Evolutionary conservation across 1,140 invertebrate genomes (phyloP), one percentile per base, ranked within the genome.

Genomic region (Apis mellifera): DNA sequence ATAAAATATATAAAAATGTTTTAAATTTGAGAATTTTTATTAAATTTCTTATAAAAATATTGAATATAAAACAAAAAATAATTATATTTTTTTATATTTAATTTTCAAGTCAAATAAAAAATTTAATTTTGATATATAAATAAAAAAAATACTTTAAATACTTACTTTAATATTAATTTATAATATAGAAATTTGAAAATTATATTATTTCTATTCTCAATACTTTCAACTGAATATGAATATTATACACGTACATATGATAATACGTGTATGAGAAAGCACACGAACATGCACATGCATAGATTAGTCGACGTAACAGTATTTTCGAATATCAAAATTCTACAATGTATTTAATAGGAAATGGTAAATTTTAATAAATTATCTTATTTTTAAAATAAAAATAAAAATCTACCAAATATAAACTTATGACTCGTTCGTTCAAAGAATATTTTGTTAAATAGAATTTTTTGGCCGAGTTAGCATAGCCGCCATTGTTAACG

Each of bases 401-500:
- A 19, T 9, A 21, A 71, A 59, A 50, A 62, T 70, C 19, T 26
- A 17, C 17, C 4, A 2, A 17, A 13, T 26, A 21, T n/a, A 59
- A 71, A 60, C 17, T 21, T 71, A 77, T 62, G n/a, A 71, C 57
- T 78, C 15, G 23, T 17, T 8, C 13, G 19, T 70, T 78, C 17
- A 65, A 50, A 62, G 42, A 77, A 80, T 71, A 57, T 73, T 60
- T 74, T 19, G 26, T 9, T 13, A 59, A 62, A 65, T 83, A 54
- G 77, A 84, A 83, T 84, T 79, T 84, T 84, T 86, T 74, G 72
- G 13, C 70, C 76, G 70, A 86, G 48, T 80, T 74, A 86, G 42
- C 73, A 76, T 62, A 84, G 90, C 90, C 89, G 91, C 91, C 91
- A 92, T 92, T 92, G 57, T 73, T 82, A 66, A 79, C 74, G 79